phyloP scores from a whole-genome alignment of 2,888 invertebrate species.

The Polylopha cassiicola region DNA sequence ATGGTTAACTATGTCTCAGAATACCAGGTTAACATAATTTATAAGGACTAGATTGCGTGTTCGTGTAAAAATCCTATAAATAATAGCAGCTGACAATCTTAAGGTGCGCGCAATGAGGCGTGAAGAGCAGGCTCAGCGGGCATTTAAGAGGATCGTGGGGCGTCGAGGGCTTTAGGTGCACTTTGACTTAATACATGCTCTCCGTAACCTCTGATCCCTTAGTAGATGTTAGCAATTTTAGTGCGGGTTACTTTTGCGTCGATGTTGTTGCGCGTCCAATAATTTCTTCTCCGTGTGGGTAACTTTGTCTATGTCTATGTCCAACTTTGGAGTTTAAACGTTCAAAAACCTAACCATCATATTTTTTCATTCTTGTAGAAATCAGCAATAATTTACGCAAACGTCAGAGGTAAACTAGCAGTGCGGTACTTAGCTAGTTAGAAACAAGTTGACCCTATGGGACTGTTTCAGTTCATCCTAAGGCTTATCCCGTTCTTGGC shows the following conservation, averaged over 20 bases:
- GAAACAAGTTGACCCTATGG: constrained; percentile 5
- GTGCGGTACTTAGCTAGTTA: not conserved
- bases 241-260: too few species aligned
- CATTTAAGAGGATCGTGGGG: constrained; percentile 22
- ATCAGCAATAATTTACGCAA: not conserved
- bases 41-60: constrained; percentile 13
- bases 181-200: constrained; percentile 22
- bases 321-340: too few species aligned
- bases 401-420: not conserved
- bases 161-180: constrained; percentile 20
- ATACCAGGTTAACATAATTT: constrained; percentile 13
- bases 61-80: constrained; percentile 15
- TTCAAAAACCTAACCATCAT: too few species aligned
- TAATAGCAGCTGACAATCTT: constrained; percentile 20
- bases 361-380: not conserved
- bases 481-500: constrained; percentile 11
- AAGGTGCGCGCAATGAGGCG: constrained; percentile 20
- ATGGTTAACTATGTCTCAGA: too few species aligned
- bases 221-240: constrained; percentile 4
- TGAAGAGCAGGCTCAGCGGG: constrained; percentile 19
- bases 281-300: too few species aligned
- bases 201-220: constrained; percentile 15
- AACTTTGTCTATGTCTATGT: too few species aligned
- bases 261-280: too few species aligned
- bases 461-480: constrained; percentile 5